These are phyloP conservation scores for Pseudorhombus dupliciocellatus DNA, from an alignment of 2,113 vertebrate genomes.

Conservation along the genomic window DNA sequence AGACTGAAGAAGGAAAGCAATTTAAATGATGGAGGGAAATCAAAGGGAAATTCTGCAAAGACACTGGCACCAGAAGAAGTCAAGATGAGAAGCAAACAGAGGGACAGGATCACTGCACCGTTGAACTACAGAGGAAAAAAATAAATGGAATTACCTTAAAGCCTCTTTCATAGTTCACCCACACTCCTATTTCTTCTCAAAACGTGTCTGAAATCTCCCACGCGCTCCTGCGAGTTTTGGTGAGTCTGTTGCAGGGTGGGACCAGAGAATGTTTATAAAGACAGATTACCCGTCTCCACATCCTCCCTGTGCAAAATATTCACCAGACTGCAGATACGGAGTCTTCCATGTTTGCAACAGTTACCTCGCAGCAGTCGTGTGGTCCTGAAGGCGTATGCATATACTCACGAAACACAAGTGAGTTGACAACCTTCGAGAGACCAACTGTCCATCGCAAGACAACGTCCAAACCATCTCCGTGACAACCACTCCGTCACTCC, in stretches of 20 bases:
- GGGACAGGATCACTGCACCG: background rate
- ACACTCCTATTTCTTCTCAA: background rate
- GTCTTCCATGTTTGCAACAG: no score
- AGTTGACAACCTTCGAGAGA: background rate
- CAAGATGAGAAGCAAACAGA: conserved; percentile 1
- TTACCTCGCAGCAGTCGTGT: no score
- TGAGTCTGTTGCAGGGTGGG: background rate
- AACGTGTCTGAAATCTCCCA: background rate
- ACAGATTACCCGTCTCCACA: no score
- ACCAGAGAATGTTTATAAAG: no score
- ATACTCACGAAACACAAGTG: no score
- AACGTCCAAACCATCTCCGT: conserved; percentile 2
- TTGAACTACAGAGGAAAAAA: background rate
- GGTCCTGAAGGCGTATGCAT: no score
- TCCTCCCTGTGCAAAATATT: no score
- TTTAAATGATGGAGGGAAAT: background rate
- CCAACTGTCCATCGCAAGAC: background rate
- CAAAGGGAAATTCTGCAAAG: background rate
- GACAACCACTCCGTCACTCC: background rate
- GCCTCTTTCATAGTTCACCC: background rate
- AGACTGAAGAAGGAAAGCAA: background rate
- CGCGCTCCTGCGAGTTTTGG: background rate
- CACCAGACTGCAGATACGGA: no score
- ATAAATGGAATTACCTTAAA: background rate
- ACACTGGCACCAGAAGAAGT: background rate